Percentiles rank a stretch among this genome's conserved stretches.
Evolutionary conservation across 2,797 vertebrate species (phyloP).

Genomic region (Synanceia verrucosa): DNA sequence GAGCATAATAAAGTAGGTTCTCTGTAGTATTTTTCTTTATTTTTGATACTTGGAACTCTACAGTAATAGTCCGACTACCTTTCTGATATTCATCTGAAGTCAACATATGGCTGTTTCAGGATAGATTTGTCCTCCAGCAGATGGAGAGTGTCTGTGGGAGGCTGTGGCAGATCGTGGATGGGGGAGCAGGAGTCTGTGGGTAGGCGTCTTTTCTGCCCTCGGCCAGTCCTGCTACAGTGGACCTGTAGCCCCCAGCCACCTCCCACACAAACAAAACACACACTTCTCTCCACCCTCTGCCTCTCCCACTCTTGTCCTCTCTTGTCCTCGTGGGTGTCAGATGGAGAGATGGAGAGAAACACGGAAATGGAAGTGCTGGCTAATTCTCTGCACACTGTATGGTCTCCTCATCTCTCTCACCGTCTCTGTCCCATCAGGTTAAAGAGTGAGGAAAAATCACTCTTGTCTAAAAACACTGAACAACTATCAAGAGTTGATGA

Average conservation of each 20-base stretch:
- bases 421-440: conserved; percentile 5
- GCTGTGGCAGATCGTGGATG: conserved; percentile 32
- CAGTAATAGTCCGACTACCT: neutral
- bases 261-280: conserved; percentile 63
- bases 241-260: conserved; percentile 58
- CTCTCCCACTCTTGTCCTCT: conserved; percentile 36
- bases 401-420: neutral
- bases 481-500: conserved; percentile 20
- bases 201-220: conserved; percentile 66
- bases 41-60: neutral
- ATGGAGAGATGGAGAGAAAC: conserved; percentile 3
- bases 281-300: conserved; percentile 21
- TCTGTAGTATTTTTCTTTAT: neutral
- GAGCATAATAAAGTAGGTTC: neutral
- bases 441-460: neutral
- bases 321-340: conserved; percentile 26
- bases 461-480: conserved; percentile 9
- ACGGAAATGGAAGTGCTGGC: conserved; percentile 9
- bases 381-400: neutral
- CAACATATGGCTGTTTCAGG: conserved; percentile 25
- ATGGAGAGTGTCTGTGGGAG: conserved; percentile 60
- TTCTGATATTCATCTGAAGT: conserved; percentile 11
- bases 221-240: conserved; percentile 53
- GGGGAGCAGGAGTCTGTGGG: conserved; percentile 52
- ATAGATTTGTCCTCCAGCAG: conserved; percentile 55